Conservation (phyloP, 2,797 vertebrate species). For the Pipistrellus nathusii region DNA sequence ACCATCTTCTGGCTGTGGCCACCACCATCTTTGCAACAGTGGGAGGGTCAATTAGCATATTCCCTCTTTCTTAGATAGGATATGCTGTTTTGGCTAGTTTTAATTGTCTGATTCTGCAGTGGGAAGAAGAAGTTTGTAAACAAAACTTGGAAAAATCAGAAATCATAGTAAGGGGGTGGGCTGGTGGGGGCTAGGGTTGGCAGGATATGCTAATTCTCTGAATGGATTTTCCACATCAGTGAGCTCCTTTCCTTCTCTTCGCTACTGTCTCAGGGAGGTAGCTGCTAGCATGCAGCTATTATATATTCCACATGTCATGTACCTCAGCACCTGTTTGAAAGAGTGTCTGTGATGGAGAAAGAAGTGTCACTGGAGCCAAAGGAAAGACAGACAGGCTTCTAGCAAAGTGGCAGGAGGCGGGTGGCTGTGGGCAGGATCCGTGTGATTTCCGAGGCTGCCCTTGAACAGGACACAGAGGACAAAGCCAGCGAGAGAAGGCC, state of each 20-base stretch:
- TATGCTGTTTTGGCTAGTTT: neutral
- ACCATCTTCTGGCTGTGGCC: too few relatives aligned
- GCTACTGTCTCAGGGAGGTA: slow-evolving; percentile 49
- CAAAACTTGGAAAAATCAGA: neutral
- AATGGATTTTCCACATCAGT: slow-evolving; percentile 77
- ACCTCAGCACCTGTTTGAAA: slow-evolving; percentile 71
- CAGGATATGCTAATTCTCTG: slow-evolving; percentile 64
- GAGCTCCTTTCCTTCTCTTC: slow-evolving; percentile 66
- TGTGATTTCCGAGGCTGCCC: slow-evolving; percentile 77
- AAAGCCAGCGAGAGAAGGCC: neutral
- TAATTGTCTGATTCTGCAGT: neutral
- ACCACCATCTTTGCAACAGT: too few relatives aligned
- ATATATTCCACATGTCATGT: slow-evolving; percentile 78
- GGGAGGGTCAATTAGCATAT: too few relatives aligned
- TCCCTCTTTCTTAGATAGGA: too few relatives aligned
- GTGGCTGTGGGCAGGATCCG: slow-evolving; percentile 57
- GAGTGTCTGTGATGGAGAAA: slow-evolving; percentile 84
- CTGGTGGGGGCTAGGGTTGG: fast-evolving
- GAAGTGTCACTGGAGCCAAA: slow-evolving; percentile 78
- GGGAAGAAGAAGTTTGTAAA: slow-evolving; percentile 37
- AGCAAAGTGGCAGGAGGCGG: slow-evolving; percentile 70
- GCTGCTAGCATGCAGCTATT: slow-evolving; percentile 50
- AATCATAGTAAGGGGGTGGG: neutral
- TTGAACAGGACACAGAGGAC: slow-evolving; percentile 80
- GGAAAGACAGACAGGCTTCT: slow-evolving; percentile 69